Evolutionary conservation across 2,113 vertebrate genomes (phyloP).

Genomic region (Ammodramus savannarum): DNA sequence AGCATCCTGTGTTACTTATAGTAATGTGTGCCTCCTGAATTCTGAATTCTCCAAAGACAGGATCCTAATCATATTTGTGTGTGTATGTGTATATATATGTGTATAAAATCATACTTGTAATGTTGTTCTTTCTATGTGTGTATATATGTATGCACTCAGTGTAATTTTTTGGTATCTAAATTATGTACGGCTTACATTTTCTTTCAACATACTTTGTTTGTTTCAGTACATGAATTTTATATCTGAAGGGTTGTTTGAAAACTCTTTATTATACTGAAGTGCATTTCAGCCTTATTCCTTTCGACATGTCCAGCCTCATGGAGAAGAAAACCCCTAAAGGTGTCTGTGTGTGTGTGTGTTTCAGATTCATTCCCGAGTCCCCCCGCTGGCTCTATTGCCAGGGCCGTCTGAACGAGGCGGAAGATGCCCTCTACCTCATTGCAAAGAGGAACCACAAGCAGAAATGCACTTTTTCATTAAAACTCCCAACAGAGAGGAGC

Average conservation of each 20-base stretch:
- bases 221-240: background rate
- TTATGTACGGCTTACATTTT: background rate
- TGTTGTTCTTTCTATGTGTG: background rate
- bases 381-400: conserved; percentile 83
- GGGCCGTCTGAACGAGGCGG: conserved; percentile 75
- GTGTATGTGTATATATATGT: too few relatives aligned
- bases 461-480: conserved; percentile 68
- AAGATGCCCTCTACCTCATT: conserved; percentile 75
- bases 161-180: background rate
- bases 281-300: background rate
- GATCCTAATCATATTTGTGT: background rate
- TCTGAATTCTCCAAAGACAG: background rate
- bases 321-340: background rate
- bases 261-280: background rate
- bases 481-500: conserved; percentile 46
- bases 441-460: conserved; percentile 73
- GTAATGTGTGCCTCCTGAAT: background rate
- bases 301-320: background rate
- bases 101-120: background rate
- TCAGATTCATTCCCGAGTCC: conserved; percentile 82
- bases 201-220: background rate
- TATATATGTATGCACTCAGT: background rate
- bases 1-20: background rate
- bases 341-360: conserved; percentile 29
- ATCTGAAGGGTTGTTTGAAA: background rate